These are phyloP conservation scores for Megalops atlanticus DNA, from an alignment of 2,113 vertebrate species.

Conservation along the genomic window DNA sequence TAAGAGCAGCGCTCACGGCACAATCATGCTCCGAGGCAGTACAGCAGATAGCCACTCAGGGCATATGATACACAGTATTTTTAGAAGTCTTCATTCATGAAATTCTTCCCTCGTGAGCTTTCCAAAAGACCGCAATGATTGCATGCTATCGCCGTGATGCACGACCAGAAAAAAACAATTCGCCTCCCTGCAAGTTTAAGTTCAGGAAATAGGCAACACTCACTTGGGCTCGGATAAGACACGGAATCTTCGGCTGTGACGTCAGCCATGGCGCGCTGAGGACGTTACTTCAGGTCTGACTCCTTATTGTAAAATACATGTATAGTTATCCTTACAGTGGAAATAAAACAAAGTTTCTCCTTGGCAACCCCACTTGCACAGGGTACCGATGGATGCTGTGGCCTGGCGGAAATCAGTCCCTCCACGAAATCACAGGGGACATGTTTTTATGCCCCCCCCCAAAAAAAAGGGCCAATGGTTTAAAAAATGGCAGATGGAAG, in stretches of 20 bases:
- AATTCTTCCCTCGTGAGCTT: constrained; percentile 28
- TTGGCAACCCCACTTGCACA: neutral
- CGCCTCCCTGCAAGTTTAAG: neutral
- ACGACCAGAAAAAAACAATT: neutral
- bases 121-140: neutral
- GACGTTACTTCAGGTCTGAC: constrained; percentile 41
- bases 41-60: constrained; percentile 41
- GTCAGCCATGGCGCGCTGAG: constrained; percentile 56
- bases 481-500: constrained; percentile 35
- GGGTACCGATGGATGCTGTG: neutral
- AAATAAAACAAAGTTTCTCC: constrained; percentile 13
- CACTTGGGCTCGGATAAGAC: neutral
- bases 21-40: constrained; percentile 46
- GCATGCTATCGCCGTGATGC: neutral
- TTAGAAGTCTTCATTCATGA: constrained; percentile 60
- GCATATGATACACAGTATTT: constrained; percentile 66
- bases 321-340: neutral
- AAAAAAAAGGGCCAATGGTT: constrained; percentile 14
- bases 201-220: neutral
- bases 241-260: constrained; percentile 61
- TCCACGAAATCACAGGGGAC: neutral
- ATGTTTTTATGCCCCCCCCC: neutral
- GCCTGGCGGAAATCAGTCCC: neutral
- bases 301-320: constrained; percentile 24
- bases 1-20: constrained; percentile 32